Evolutionary conservation across 2,113 vertebrate genomes (phyloP).

Genomic region (Strix aluco): DNA sequence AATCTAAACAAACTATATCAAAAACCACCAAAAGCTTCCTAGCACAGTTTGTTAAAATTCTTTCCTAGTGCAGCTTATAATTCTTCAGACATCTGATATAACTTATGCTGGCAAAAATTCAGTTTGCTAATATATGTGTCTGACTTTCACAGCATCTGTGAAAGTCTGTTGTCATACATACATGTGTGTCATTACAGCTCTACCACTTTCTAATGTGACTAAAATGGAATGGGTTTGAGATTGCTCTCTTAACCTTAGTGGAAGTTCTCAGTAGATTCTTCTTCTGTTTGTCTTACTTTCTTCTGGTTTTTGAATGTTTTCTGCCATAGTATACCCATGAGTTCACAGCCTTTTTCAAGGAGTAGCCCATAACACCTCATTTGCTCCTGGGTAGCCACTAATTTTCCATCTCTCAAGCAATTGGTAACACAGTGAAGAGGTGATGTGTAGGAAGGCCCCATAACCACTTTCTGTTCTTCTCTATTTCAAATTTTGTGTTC

Average conservation of each 20-base stretch:
- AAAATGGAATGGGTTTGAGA: neutral
- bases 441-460: neutral
- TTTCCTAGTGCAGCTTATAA: neutral
- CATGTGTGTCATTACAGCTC: neutral
- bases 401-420: neutral
- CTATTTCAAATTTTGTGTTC: neutral
- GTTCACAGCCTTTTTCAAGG: neutral
- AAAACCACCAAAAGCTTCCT: neutral
- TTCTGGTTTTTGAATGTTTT: neutral
- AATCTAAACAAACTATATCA: neutral
- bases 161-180: slow-evolving; percentile 8
- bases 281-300: neutral
- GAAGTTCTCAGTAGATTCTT: neutral
- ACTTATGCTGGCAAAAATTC: neutral
- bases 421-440: neutral
- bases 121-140: neutral
- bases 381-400: neutral
- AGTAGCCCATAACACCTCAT: neutral
- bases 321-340: neutral
- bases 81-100: neutral
- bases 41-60: neutral
- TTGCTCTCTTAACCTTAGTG: neutral
- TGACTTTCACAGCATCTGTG: neutral
- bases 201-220: neutral
- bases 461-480: neutral